A percentile compares a stretch with the other conserved stretches of the same genome.
These are phyloP conservation scores for Turnix velox DNA, from an alignment of 2,113 vertebrate species.

Conservation along the genomic window DNA sequence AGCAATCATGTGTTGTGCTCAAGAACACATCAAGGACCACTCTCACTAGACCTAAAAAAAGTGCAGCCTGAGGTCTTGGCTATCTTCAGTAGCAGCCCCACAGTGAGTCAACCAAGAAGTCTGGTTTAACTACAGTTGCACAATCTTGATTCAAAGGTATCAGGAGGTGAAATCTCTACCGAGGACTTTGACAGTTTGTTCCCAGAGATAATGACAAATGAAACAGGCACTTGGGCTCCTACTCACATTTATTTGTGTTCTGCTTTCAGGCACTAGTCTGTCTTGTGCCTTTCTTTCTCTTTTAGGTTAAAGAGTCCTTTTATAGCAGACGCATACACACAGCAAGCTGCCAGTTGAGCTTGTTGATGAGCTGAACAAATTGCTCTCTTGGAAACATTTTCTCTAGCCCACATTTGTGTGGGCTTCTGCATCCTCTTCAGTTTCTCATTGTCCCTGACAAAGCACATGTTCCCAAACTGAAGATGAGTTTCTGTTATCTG, in stretches of 20 bases:
- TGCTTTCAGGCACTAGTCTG: background rate
- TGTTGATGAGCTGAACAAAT: conserved; percentile 21
- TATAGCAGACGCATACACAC: background rate
- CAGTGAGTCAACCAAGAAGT: rapidly evolving
- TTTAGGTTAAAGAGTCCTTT: background rate
- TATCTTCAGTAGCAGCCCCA: too few relatives aligned
- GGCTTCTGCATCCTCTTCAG: background rate
- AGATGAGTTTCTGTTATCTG: background rate
- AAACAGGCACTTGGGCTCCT: background rate
- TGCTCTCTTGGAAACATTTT: background rate
- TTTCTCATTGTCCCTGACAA: background rate
- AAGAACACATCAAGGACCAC: background rate
- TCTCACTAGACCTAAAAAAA: background rate
- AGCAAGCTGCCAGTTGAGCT: background rate
- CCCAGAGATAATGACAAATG: background rate
- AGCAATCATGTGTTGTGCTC: background rate
- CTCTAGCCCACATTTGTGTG: background rate
- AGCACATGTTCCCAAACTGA: background rate
- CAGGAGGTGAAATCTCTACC: background rate
- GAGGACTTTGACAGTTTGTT: background rate
- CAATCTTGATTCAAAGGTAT: background rate
- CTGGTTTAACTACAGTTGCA: background rate
- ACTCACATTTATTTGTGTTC: background rate
- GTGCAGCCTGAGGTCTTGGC: background rate
- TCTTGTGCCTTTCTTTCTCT: background rate